A percentile compares a stretch with the other conserved stretches of the same genome.
phyloP scores from a whole-genome alignment of 2,113 vertebrate species.

The Chamaetylas fuelleborni region DNA sequence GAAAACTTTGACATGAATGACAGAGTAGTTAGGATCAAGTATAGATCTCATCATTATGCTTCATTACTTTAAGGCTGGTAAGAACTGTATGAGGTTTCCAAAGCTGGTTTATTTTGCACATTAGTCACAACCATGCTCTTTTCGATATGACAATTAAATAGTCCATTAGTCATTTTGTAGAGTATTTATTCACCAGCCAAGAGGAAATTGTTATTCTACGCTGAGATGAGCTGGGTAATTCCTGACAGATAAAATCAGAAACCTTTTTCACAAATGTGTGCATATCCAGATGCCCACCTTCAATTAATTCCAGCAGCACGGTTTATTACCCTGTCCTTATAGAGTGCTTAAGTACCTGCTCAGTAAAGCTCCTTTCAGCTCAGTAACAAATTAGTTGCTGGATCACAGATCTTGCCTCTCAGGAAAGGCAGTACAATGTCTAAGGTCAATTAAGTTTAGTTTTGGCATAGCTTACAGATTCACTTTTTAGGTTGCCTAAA shows the following conservation, averaged over 20 bases:
- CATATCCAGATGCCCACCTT: constrained; percentile 16
- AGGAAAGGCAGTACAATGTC: not conserved
- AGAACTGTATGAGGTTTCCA: constrained; percentile 35
- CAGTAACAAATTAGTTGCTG: not conserved
- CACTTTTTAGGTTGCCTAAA: not conserved
- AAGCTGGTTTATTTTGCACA: constrained; percentile 57
- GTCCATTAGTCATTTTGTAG: constrained; percentile 65
- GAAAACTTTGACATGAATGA: constrained; percentile 33
- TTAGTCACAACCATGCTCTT: constrained; percentile 60
- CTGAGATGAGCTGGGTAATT: constrained; percentile 44
- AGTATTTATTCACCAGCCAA: constrained; percentile 46
- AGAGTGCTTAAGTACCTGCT: constrained; percentile 17
- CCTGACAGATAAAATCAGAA: constrained; percentile 50
- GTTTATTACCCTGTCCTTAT: constrained; percentile 50
- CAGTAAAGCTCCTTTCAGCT: constrained; percentile 14
- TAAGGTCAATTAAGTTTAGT: constrained; percentile 19
- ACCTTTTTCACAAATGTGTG: not conserved
- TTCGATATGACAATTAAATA: constrained; percentile 52
- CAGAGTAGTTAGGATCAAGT: constrained; percentile 19
- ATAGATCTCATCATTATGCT: constrained; percentile 26
- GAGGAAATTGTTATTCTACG: constrained; percentile 46
- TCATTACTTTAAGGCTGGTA: constrained; percentile 51
- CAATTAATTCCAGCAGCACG: constrained; percentile 48
- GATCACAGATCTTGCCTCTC: not conserved
- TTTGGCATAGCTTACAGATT: not conserved